Conservation (phyloP, 2,797 vertebrate species). For the Hydrocynus forskahlii region DNA sequence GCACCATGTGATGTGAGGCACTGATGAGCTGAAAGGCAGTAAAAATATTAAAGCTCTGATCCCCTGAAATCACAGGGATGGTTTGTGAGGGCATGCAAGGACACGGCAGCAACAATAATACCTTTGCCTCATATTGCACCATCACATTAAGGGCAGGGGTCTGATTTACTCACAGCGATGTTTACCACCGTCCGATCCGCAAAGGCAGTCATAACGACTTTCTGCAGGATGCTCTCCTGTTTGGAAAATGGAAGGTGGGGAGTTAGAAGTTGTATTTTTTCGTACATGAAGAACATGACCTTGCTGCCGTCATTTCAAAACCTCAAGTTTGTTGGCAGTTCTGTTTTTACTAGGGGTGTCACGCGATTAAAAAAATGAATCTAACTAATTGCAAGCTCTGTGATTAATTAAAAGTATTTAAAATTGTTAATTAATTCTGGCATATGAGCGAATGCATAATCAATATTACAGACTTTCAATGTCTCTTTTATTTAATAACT, state of each 20-base stretch:
- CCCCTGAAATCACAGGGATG: neutral
- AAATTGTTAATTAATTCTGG: too few relatives aligned
- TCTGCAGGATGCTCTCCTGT: slow-evolving; percentile 98
- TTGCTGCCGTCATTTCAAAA: too few relatives aligned
- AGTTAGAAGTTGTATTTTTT: slow-evolving; percentile 37
- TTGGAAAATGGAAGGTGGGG: neutral
- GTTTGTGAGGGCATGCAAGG: neutral
- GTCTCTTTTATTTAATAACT: too few relatives aligned
- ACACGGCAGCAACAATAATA: neutral
- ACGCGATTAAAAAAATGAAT: too few relatives aligned
- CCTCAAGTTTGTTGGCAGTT: too few relatives aligned
- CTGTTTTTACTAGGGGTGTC: too few relatives aligned
- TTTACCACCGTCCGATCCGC: slow-evolving; percentile 96
- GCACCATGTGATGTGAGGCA: neutral
- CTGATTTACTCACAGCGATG: slow-evolving; percentile 88
- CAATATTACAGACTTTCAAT: too few relatives aligned
- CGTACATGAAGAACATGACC: too few relatives aligned
- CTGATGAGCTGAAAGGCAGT: neutral
- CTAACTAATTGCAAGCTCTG: too few relatives aligned
- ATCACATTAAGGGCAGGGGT: neutral
- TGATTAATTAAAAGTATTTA: too few relatives aligned
- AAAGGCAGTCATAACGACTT: slow-evolving; percentile 98
- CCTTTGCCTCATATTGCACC: neutral
- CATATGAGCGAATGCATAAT: too few relatives aligned
- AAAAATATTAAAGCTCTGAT: neutral